phyloP scores from a whole-genome alignment of 92 coral and sea anemone genomes.

The Porites evermanni region DNA sequence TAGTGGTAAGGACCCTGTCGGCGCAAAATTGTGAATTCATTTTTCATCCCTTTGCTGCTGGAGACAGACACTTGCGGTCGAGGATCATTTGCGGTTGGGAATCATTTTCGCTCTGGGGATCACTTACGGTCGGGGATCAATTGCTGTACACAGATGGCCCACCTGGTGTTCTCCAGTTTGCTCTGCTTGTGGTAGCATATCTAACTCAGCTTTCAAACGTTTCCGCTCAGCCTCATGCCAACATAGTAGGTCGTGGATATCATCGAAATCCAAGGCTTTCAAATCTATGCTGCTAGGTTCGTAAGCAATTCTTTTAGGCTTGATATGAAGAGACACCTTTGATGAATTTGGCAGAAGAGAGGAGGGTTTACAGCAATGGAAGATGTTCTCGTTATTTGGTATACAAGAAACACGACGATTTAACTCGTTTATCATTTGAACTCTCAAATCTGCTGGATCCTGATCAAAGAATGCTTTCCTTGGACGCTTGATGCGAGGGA shows the following conservation, averaged over 20 bases:
- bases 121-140: too few species aligned
- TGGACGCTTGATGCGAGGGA: slow-evolving; percentile 53
- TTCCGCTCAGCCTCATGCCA: slow-evolving; percentile 50
- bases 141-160: background rate
- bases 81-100: background rate
- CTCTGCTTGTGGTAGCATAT: slow-evolving; percentile 35
- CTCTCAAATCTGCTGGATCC: slow-evolving; percentile 47
- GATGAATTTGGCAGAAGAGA: slow-evolving; percentile 20
- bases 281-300: background rate
- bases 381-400: background rate
- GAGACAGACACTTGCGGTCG: background rate
- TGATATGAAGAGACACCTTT: background rate
- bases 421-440: slow-evolving; percentile 55
- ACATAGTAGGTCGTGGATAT: slow-evolving; percentile 25
- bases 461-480: slow-evolving; percentile 31
- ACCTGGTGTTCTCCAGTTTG: slow-evolving; percentile 26
- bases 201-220: slow-evolving; percentile 37
- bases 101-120: background rate
- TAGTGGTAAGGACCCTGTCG: too few species aligned
- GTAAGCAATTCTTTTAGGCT: background rate
- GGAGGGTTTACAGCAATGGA: slow-evolving; percentile 33
- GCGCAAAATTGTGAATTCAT: too few species aligned
- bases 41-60: too few species aligned
- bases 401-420: slow-evolving; percentile 30
- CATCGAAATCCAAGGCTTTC: slow-evolving; percentile 21